Percentiles rank a stretch among this genome's conserved stretches.
Conservation (phyloP, 2,888 invertebrate genomes). For the Scaptodrosophila latifasciaeformis region DNA sequence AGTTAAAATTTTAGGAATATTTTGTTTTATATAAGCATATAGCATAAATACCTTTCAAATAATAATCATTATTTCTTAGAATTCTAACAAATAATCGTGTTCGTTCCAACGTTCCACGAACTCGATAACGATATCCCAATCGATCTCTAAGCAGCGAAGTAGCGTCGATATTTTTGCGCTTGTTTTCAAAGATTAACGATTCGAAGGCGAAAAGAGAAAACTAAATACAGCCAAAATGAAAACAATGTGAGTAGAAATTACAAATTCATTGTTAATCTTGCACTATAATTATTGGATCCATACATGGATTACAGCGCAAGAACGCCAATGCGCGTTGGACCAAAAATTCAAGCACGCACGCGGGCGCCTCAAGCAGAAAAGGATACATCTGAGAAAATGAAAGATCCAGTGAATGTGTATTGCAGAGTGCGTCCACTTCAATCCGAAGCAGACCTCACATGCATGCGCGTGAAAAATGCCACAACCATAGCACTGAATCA, state of each 20-base stretch:
- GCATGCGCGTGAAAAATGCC: conserved; percentile 82
- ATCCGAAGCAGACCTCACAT: conserved; percentile 80
- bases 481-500: conserved; percentile 81
- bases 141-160: no score
- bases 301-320: conserved; percentile 47
- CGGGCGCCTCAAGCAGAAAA: conserved; percentile 36
- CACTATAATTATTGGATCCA: not conserved
- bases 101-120: no score
- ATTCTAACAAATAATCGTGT: no score
- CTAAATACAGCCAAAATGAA: conserved; percentile 40
- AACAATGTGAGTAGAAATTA: conserved; percentile 44
- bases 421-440: conserved; percentile 90
- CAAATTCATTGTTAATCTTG: no score
- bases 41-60: no score
- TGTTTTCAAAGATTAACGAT: no score
- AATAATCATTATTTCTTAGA: no score
- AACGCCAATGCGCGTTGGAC: conserved; percentile 61
- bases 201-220: no score
- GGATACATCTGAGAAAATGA: conserved; percentile 52
- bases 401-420: conserved; percentile 91
- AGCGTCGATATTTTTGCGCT: no score
- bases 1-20: no score
- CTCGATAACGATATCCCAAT: no score
- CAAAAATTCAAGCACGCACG: conserved; percentile 45
- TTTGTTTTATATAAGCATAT: no score